Evolutionary conservation across 2,888 invertebrate species (phyloP).

Genomic region (Cosmia trapezina): DNA sequence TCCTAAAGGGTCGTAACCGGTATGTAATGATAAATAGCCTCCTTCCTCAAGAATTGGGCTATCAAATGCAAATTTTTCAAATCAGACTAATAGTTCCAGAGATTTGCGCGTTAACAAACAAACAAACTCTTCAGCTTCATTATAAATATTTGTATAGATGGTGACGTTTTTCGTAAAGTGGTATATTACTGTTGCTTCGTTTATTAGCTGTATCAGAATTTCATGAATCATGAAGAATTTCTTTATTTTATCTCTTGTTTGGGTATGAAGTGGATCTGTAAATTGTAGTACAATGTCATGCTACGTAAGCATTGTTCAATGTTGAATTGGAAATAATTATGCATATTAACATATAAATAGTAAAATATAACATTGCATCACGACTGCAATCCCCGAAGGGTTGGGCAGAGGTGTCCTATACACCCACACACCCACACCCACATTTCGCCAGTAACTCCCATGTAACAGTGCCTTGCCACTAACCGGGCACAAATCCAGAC

Average conservation of each 20-base stretch:
- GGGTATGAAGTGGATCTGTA: background rate
- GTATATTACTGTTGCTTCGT: background rate
- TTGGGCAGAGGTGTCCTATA: background rate
- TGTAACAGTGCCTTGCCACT: background rate
- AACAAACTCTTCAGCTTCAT: too few relatives aligned
- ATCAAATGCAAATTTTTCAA: too few relatives aligned
- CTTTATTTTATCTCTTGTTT: slow-evolving; percentile 30
- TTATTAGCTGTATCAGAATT: background rate
- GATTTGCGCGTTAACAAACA: too few relatives aligned
- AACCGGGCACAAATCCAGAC: background rate
- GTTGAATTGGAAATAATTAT: background rate
- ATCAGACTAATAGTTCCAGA: too few relatives aligned
- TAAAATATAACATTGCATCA: background rate
- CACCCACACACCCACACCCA: too few relatives aligned
- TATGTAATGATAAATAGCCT: background rate
- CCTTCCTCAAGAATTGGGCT: background rate
- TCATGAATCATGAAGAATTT: slow-evolving; percentile 35
- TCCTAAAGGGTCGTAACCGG: background rate
- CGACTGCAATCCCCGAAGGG: background rate
- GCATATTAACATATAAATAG: too few relatives aligned
- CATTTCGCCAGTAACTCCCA: background rate
- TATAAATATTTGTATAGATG: background rate
- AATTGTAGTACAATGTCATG: background rate
- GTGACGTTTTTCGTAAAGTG: background rate
- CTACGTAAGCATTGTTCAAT: background rate